A percentile compares a stretch with the other conserved stretches of the same genome.
Evolutionary conservation across 2,113 vertebrate species (phyloP).

Genomic region (Cervus canadensis): DNA sequence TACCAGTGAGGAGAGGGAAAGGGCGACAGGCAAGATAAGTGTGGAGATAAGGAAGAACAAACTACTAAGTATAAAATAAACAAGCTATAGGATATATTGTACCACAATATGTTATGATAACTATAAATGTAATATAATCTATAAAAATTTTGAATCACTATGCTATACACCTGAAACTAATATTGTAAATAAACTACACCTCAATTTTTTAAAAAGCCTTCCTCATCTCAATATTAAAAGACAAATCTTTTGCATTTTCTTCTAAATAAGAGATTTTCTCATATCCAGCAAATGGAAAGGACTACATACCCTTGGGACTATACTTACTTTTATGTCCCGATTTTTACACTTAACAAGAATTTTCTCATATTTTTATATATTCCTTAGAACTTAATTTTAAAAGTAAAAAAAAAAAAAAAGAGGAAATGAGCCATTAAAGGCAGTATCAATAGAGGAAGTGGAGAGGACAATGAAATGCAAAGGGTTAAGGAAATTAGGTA

Average conservation of each 20-base stretch:
- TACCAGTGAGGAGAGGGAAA: not conserved
- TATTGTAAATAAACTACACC: not conserved
- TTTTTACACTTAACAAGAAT: not conserved
- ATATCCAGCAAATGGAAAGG: not conserved
- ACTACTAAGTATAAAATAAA: not conserved
- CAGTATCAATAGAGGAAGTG: not conserved
- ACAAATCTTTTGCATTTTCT: not conserved
- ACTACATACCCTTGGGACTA: not conserved
- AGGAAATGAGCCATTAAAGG: not conserved
- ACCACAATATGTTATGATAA: not conserved
- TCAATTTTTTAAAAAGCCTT: not conserved
- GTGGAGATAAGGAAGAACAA: not conserved
- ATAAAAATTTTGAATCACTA: not conserved
- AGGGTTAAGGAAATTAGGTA: not conserved
- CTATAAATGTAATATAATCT: not conserved
- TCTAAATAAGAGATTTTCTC: not conserved
- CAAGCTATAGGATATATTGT: not conserved
- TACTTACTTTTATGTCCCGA: not conserved
- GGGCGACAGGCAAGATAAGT: not conserved
- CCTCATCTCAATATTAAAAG: not conserved
- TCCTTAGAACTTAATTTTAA: not conserved
- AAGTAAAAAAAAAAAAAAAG: not conserved
- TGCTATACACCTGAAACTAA: not conserved
- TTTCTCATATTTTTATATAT: not conserved
- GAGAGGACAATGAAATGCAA: not conserved